Percentiles rank a stretch among this genome's conserved stretches.
phyloP scores from a whole-genome alignment of 2,888 invertebrate genomes.

The Tachina lurida region DNA sequence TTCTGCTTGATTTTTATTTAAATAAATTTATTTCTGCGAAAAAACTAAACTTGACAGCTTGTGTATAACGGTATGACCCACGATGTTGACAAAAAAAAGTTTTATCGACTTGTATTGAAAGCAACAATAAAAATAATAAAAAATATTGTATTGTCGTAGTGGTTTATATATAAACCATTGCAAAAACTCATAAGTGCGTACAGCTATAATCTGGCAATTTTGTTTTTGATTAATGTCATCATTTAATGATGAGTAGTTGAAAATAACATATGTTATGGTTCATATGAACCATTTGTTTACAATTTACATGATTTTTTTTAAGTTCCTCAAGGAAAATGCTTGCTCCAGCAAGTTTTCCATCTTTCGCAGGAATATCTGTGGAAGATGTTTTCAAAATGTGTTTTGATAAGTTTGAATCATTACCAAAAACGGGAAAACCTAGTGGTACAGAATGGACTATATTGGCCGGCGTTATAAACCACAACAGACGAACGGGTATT shows the following conservation, averaged over 20 bases:
- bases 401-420: slow-evolving; percentile 84
- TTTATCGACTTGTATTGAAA: no score
- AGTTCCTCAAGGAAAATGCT: neutral
- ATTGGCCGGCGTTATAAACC: slow-evolving; percentile 88
- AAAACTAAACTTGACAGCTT: no score
- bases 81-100: no score
- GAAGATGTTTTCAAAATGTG: slow-evolving; percentile 85
- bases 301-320: neutral
- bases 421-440: slow-evolving; percentile 93
- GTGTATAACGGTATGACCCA: no score
- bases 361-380: slow-evolving; percentile 28
- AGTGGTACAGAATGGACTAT: slow-evolving; percentile 91
- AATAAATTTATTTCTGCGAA: no score
- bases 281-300: neutral
- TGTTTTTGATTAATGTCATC: neutral
- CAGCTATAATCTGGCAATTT: no score
- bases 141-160: no score
- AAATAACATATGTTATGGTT: neutral
- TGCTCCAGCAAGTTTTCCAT: neutral
- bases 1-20: no score
- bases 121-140: no score
- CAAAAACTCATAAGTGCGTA: no score
- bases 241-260: neutral
- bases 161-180: no score
- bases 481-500: slow-evolving; percentile 80